Conservation (phyloP, 1,140 invertebrate genomes). For the Cydia strobilella region DNA sequence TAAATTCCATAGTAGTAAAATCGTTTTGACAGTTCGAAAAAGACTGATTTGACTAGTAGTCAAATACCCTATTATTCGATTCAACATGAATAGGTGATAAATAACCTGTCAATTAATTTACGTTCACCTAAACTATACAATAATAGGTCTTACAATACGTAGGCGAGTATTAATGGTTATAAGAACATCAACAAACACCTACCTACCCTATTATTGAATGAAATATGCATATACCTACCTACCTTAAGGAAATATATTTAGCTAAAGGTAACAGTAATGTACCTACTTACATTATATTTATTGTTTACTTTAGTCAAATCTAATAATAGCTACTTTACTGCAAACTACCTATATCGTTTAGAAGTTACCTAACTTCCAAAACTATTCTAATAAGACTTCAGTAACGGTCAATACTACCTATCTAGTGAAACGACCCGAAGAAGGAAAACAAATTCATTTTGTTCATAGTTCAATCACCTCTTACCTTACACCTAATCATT, state of each 20-base stretch:
- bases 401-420: neutral
- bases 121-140: no score
- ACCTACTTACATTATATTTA: neutral
- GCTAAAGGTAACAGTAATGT: no score
- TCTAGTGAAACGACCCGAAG: neutral
- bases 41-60: no score
- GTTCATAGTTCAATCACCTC: constrained; percentile 47
- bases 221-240: neutral
- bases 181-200: no score
- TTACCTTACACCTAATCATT: constrained; percentile 1
- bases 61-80: no score
- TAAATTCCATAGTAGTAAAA: no score
- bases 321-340: neutral
- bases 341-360: neutral
- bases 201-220: no score
- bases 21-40: no score
- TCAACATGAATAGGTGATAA: no score
- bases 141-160: no score
- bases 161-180: no score
- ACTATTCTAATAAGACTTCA: constrained; percentile 9
- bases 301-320: neutral
- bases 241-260: neutral
- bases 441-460: constrained; percentile 43
- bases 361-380: neutral
- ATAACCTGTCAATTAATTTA: no score